A percentile compares a stretch with the other conserved stretches of the same genome.
These are phyloP conservation scores for Craseonycteris thonglongyai DNA, from an alignment of 2,113 vertebrate genomes.

Conservation along the genomic window DNA sequence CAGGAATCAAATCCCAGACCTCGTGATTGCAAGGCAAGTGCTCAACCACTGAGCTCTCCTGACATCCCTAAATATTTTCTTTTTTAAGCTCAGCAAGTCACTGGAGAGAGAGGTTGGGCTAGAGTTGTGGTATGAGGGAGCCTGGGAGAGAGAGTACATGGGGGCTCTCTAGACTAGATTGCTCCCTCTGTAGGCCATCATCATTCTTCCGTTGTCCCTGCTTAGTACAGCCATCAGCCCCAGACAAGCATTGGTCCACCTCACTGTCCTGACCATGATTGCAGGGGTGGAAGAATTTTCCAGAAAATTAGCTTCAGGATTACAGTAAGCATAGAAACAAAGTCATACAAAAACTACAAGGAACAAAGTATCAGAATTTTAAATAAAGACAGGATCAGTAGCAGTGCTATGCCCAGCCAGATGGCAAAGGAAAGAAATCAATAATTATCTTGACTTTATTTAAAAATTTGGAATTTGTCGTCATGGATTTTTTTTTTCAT, in stretches of 20 bases:
- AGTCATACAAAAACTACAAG: not conserved
- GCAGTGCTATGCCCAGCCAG: not conserved
- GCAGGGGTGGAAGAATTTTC: not conserved
- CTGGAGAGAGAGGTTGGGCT: not conserved
- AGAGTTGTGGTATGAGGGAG: not conserved
- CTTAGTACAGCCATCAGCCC: not conserved
- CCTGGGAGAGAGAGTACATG: not conserved
- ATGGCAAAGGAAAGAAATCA: conserved; percentile 8
- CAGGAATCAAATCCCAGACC: no score
- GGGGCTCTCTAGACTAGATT: not conserved
- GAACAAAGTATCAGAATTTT: conserved; percentile 15
- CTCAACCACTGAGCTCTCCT: no score
- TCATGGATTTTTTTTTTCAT: not conserved
- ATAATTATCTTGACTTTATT: not conserved
- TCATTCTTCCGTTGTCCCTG: not conserved
- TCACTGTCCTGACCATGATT: not conserved
- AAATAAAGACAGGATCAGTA: conserved; percentile 20
- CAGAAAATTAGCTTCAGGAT: not conserved
- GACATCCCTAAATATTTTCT: no score
- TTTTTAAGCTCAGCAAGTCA: conserved; percentile 14
- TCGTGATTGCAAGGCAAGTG: no score
- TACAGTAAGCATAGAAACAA: not conserved
- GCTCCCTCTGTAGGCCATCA: not conserved
- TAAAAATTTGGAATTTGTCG: not conserved
- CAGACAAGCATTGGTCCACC: not conserved